Evolutionary conservation across 2,113 vertebrate genomes (phyloP).

Genomic region (Epinephelus lanceolatus): DNA sequence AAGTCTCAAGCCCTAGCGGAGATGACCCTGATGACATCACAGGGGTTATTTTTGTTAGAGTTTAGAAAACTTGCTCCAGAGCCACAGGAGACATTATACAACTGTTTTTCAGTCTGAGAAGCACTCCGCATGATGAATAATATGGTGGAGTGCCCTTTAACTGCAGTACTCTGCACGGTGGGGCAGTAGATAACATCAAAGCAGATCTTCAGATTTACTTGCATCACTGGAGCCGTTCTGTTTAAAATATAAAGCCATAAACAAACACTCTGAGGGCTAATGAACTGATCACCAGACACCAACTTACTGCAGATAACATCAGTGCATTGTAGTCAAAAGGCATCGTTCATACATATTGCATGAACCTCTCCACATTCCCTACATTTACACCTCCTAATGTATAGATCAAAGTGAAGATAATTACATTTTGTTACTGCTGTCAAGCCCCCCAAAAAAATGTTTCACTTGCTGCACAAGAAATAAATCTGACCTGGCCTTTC

Average conservation of each 20-base stretch:
- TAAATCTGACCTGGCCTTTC: conserved; percentile 14
- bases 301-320: conserved; percentile 15
- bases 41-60: neutral
- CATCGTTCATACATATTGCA: conserved; percentile 20
- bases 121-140: neutral
- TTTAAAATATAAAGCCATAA: neutral
- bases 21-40: neutral
- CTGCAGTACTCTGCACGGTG: neutral
- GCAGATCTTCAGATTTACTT: conserved; percentile 14
- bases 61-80: neutral
- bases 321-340: conserved; percentile 3
- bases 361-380: neutral
- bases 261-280: conserved; percentile 1
- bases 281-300: conserved; percentile 1
- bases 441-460: neutral
- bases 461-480: conserved; percentile 8
- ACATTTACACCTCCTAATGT: neutral
- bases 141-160: neutral
- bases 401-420: conserved; percentile 25
- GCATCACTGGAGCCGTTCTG: neutral
- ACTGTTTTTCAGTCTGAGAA: neutral
- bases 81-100: neutral
- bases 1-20: neutral
- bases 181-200: neutral
- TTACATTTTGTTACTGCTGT: conserved; percentile 17